Conservation (phyloP, 2,113 vertebrate genomes). For the Bagarius yarrelli region DNA sequence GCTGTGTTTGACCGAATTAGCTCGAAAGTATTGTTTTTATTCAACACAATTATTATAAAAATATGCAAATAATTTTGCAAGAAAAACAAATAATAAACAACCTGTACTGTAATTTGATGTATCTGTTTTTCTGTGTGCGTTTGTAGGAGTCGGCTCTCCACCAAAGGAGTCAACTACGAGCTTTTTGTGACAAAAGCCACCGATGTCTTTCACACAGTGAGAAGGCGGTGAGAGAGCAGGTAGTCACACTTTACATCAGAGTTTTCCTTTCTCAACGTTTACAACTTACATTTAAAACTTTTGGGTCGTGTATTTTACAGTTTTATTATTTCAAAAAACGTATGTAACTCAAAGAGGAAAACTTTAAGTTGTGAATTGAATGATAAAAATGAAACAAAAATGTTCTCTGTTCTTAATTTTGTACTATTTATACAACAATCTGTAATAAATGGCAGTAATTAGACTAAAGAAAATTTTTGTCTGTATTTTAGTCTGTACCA, state of each 20-base stretch:
- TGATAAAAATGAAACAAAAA: no score
- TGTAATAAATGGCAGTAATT: conserved; percentile 1
- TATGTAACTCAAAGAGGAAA: neutral
- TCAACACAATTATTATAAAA: no score
- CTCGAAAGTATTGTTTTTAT: no score
- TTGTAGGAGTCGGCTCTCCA: conserved; percentile 70
- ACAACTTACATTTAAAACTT: neutral
- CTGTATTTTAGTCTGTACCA: neutral
- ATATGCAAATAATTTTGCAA: no score
- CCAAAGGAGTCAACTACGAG: conserved; percentile 73
- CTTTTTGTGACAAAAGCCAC: conserved; percentile 74
- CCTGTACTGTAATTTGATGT: neutral
- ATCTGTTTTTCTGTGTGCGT: conserved; percentile 37
- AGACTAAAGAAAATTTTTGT: conserved; percentile 18
- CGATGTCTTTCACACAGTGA: conserved; percentile 72
- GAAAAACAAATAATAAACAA: neutral
- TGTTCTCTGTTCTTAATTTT: no score
- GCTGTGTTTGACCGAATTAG: neutral
- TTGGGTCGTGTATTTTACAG: neutral
- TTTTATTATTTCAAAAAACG: neutral
- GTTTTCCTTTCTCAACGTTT: neutral
- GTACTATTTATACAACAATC: conserved; percentile 4
- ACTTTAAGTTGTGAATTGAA: neutral
- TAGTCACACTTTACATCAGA: conserved; percentile 46
- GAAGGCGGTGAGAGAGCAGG: conserved; percentile 77